Evolutionary conservation across 2,113 vertebrate species (phyloP).

Genomic region (Prietella phreatophila): DNA sequence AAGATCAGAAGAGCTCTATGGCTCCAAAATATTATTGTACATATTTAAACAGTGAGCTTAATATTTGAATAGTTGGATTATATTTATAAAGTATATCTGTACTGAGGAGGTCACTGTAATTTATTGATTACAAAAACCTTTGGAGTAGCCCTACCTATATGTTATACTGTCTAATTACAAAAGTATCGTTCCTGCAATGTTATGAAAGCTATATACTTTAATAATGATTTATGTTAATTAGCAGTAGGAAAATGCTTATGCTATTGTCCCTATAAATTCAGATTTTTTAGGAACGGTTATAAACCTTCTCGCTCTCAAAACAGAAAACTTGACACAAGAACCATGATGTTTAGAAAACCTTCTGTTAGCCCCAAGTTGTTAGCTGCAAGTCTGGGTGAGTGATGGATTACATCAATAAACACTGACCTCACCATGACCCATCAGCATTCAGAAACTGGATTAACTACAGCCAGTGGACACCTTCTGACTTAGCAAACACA

Average conservation of each 20-base stretch:
- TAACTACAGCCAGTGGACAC: not conserved
- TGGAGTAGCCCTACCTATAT: too few relatives aligned
- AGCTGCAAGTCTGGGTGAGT: not conserved
- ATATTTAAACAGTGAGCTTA: not conserved
- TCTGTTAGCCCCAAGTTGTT: not conserved
- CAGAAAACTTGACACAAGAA: not conserved
- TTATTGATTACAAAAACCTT: not conserved
- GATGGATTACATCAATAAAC: slow-evolving; percentile 15
- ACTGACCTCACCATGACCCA: slow-evolving; percentile 14
- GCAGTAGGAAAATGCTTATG: not conserved
- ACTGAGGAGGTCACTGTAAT: not conserved
- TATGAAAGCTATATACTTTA: not conserved
- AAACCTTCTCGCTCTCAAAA: not conserved
- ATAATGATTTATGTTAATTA: not conserved
- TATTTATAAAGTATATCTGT: too few relatives aligned
- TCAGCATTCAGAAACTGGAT: not conserved
- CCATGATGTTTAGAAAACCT: not conserved
- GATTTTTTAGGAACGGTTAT: not conserved
- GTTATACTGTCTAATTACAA: not conserved
- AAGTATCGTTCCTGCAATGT: not conserved
- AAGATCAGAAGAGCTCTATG: not conserved
- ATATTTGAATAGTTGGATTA: not conserved
- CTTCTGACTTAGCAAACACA: not conserved
- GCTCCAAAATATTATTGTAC: not conserved
- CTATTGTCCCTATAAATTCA: not conserved